Percentiles rank a stretch among this genome's conserved stretches.
Conservation (phyloP, 2,113 vertebrate genomes). For the Cephalopholis sonnerati region DNA sequence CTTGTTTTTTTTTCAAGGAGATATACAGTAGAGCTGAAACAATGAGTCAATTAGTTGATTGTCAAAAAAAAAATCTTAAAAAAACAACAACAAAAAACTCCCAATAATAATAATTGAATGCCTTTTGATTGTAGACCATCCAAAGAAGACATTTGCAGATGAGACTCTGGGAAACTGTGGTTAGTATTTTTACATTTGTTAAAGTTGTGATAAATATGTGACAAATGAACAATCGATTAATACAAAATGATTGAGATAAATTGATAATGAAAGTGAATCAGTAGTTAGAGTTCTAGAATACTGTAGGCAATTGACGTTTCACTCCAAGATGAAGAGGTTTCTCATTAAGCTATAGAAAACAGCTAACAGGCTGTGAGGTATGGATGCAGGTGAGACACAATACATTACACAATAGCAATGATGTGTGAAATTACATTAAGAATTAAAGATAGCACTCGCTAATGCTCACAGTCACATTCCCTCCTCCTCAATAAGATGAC, state of each 20-base stretch:
- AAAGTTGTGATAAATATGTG: not conserved
- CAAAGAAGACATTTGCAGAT: not conserved
- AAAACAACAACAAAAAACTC: too few relatives aligned
- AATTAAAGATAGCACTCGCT: not conserved
- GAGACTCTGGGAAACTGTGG: not conserved
- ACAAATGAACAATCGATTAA: not conserved
- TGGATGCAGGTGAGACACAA: not conserved
- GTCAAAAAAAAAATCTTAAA: too few relatives aligned
- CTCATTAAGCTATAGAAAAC: not conserved
- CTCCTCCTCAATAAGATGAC: conserved; percentile 33
- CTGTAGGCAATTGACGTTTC: not conserved
- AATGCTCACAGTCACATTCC: conserved; percentile 1
- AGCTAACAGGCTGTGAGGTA: not conserved
- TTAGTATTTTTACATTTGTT: not conserved
- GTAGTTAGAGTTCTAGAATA: not conserved
- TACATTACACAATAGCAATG: conserved; percentile 2
- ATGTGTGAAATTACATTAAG: conserved; percentile 28
- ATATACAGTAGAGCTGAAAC: not conserved
- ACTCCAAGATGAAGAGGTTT: not conserved
- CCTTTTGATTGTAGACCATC: too few relatives aligned
- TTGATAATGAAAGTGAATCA: not conserved
- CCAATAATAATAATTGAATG: too few relatives aligned
- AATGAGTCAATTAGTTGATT: too few relatives aligned
- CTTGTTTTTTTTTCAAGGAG: too few relatives aligned
- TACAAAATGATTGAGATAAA: not conserved